phyloP scores from a whole-genome alignment of 1,140 invertebrate species.

The Hirudo medicinalis region DNA sequence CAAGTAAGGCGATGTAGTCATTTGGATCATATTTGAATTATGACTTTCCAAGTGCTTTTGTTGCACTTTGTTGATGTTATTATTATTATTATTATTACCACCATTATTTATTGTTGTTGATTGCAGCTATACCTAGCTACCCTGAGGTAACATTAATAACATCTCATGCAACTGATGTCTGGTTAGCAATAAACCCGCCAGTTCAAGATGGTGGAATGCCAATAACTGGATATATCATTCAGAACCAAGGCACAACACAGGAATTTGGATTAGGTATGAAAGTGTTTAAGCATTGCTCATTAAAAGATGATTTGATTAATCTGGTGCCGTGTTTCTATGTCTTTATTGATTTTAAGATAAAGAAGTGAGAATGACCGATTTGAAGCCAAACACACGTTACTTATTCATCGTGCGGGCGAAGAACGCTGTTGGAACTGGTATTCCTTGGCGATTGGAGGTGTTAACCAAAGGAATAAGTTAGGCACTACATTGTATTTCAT shows the following conservation, averaged over 20 bases:
- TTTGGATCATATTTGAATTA: not conserved
- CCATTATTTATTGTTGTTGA: not conserved
- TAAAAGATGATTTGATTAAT: not conserved
- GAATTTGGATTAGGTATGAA: slow-evolving; percentile 3
- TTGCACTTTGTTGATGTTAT: not conserved
- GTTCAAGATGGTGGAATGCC: not conserved
- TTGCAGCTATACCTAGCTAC: slow-evolving; percentile 4
- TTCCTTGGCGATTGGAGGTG: not conserved
- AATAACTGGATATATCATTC: slow-evolving; percentile 9
- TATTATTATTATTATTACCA: not conserved
- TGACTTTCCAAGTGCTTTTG: not conserved
- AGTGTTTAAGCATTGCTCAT: not conserved
- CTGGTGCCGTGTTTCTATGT: not conserved
- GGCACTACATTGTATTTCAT: not conserved
- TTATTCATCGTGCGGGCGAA: not conserved
- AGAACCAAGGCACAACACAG: not conserved
- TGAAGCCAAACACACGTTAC: not conserved
- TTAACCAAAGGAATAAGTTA: slow-evolving; percentile 4
- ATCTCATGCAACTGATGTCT: slow-evolving; percentile 4
- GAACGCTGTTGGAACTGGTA: slow-evolving; percentile 1
- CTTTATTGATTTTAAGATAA: not conserved
- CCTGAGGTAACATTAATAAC: not conserved
- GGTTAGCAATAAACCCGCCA: not conserved
- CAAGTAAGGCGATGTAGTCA: not conserved
- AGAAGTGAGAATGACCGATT: not conserved